phyloP scores from a whole-genome alignment of 2,797 vertebrate species.

The Anguilla obscura region DNA sequence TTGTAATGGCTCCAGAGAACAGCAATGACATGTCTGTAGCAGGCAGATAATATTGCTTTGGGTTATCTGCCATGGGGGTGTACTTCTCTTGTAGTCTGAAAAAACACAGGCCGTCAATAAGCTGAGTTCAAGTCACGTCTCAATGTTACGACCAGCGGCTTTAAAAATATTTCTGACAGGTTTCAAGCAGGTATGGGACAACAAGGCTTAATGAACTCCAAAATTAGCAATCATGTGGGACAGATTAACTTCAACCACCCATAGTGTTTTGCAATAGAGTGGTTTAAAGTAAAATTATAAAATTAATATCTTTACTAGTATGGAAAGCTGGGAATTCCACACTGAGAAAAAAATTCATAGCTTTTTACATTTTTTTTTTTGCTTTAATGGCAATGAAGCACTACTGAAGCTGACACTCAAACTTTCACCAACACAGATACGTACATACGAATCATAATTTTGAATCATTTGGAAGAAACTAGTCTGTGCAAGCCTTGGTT shows the following conservation, averaged over 20 bases:
- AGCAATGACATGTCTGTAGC: slow-evolving; percentile 64
- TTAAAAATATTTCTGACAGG: background rate
- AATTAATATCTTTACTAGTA: background rate
- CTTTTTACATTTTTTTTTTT: background rate
- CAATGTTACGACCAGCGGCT: background rate
- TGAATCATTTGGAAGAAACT: background rate
- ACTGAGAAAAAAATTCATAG: no score
- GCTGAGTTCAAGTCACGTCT: background rate
- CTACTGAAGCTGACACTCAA: background rate
- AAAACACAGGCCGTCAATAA: slow-evolving; percentile 31
- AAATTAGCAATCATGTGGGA: background rate
- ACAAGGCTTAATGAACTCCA: background rate
- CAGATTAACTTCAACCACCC: no score
- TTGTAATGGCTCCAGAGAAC: slow-evolving; percentile 71
- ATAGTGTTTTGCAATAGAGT: background rate
- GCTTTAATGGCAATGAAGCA: background rate
- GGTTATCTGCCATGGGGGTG: background rate
- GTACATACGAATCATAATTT: background rate
- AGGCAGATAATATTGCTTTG: slow-evolving; percentile 10
- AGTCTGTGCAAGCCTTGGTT: no score
- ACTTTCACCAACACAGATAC: background rate
- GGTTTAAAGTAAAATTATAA: background rate
- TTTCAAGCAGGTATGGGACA: background rate
- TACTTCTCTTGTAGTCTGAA: slow-evolving; percentile 49
- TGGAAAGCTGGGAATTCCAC: background rate